Percentiles rank a stretch among this genome's conserved stretches.
phyloP scores from a whole-genome alignment of 2,888 invertebrate species.

The Nowickia ferox region DNA sequence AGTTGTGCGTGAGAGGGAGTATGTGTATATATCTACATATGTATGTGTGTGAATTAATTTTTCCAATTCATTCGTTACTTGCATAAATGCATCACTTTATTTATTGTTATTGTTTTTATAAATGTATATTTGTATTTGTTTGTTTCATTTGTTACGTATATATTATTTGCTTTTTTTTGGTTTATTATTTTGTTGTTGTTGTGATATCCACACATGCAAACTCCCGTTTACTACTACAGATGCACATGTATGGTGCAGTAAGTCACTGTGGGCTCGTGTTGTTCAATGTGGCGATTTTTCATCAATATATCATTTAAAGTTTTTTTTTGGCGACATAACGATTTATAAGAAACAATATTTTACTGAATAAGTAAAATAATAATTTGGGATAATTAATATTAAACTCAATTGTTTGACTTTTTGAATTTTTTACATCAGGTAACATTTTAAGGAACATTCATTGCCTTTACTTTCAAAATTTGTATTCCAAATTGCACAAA shows the following conservation, averaged over 20 bases:
- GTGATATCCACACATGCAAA: neutral
- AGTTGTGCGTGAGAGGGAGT: conserved; percentile 7
- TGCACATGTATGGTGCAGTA: neutral
- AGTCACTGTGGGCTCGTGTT: neutral
- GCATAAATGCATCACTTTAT: conserved; percentile 58
- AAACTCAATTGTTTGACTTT: no score
- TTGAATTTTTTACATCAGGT: no score
- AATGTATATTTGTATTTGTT: conserved; percentile 35
- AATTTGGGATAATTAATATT: no score
- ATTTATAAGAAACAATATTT: no score
- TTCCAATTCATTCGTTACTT: conserved; percentile 50
- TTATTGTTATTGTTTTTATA: conserved; percentile 56
- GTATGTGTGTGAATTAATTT: conserved; percentile 24
- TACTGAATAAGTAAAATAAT: no score
- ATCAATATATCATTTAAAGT: no score
- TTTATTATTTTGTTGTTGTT: no score
- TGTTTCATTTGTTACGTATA: conserved; percentile 14
- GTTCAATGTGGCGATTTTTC: no score
- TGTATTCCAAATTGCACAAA: no score
- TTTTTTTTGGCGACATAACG: no score
- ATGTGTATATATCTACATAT: neutral
- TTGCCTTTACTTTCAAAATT: no score
- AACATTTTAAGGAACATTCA: no score
- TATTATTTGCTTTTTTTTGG: neutral
- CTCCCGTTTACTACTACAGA: neutral